Percentiles rank a stretch among this genome's conserved stretches.
Conservation (phyloP, 2,888 invertebrate genomes). For the Allophyes oxyacanthae region DNA sequence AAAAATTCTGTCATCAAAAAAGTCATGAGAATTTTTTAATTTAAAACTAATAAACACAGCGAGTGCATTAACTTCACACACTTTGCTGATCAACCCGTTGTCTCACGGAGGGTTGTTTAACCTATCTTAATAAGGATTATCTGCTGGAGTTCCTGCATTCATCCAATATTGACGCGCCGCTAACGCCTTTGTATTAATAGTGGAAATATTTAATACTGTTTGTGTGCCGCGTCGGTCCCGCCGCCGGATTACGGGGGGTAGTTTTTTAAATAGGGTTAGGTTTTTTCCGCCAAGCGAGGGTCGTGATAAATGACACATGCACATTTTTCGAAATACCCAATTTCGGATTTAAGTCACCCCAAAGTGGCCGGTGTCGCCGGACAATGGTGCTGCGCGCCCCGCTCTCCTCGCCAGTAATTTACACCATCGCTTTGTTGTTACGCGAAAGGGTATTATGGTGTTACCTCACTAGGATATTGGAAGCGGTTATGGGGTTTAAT, state of each 20-base stretch:
- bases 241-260: constrained; percentile 84
- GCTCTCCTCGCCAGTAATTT: constrained; percentile 71
- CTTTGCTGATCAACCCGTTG: constrained; percentile 52
- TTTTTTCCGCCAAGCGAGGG: constrained; percentile 83
- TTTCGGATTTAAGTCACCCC: constrained; percentile 90
- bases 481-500: constrained; percentile 81
- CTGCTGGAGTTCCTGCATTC: constrained; percentile 72
- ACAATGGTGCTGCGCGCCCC: constrained; percentile 74
- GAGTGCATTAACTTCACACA: constrained; percentile 32
- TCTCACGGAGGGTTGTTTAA: constrained; percentile 61
- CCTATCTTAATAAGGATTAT: constrained; percentile 84
- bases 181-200: constrained; percentile 83
- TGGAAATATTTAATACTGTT: constrained; percentile 88
- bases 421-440: constrained; percentile 78
- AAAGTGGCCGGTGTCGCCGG: constrained; percentile 86
- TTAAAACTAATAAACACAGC: constrained; percentile 28
- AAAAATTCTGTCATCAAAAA: no score
- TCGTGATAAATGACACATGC: constrained; percentile 90
- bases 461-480: constrained; percentile 67
- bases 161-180: constrained; percentile 86
- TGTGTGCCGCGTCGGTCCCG: constrained; percentile 82
- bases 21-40: constrained; percentile 21
- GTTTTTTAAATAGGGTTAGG: constrained; percentile 89
- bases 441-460: constrained; percentile 64
- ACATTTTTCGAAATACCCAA: constrained; percentile 90